A percentile compares a stretch with the other conserved stretches of the same genome.
These are phyloP conservation scores for Latrodectus elegans DNA, from an alignment of 2,888 invertebrate genomes.

Conservation along the genomic window DNA sequence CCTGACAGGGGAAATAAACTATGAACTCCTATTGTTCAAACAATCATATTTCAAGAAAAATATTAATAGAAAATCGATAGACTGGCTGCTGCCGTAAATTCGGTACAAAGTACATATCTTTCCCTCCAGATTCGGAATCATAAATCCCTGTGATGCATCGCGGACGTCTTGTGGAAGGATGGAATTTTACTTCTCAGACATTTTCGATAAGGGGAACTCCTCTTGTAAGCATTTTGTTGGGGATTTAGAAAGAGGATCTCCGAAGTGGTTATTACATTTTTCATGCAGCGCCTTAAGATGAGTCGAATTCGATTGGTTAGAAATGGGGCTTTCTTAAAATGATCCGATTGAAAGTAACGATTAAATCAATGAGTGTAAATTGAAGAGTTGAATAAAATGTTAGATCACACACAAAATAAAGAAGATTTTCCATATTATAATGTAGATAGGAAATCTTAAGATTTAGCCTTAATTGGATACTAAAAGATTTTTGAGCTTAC, in stretches of 20 bases:
- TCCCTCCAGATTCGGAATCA: not conserved
- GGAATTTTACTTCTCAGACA: constrained; percentile 1
- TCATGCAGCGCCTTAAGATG: not conserved
- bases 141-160: not conserved
- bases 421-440: too few relatives aligned
- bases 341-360: too few relatives aligned
- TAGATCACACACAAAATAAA: too few relatives aligned
- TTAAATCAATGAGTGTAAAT: too few relatives aligned
- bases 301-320: not conserved
- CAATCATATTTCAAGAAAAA: constrained; percentile 44
- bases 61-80: constrained; percentile 46
- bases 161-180: not conserved
- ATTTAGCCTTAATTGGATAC: too few relatives aligned
- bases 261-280: not conserved
- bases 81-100: constrained; percentile 29
- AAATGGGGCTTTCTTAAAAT: not conserved
- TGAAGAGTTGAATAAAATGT: too few relatives aligned
- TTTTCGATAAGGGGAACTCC: not conserved
- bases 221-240: not conserved
- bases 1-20: too few relatives aligned
- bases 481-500: too few relatives aligned
- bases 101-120: constrained; percentile 37
- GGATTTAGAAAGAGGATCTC: not conserved
- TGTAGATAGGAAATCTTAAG: too few relatives aligned
- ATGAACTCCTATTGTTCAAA: not conserved